Evolutionary conservation across 2,113 vertebrate species (phyloP).

Genomic region (Labeo rohita): DNA sequence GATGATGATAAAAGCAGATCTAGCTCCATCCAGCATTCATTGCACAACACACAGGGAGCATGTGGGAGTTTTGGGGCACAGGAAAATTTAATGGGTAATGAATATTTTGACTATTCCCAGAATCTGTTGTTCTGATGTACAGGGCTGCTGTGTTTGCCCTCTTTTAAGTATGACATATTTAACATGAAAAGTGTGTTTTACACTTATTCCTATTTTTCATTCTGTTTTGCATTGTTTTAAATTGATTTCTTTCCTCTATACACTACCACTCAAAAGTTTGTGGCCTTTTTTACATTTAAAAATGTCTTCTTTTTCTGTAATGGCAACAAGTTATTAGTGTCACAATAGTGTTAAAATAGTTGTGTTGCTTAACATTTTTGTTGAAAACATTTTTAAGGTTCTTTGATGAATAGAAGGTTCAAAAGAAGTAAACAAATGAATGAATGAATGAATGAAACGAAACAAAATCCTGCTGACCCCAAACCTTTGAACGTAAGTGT

Average conservation of each 20-base stretch:
- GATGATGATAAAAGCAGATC: conserved; percentile 42
- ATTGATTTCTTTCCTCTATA: not conserved
- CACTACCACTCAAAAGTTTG: not conserved
- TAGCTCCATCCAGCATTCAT: conserved; percentile 28
- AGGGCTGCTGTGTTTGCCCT: conserved; percentile 29
- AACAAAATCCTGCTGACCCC: not conserved
- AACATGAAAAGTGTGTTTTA: not conserved
- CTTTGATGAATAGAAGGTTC: not conserved
- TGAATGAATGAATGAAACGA: too few relatives aligned
- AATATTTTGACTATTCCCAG: conserved; percentile 51
- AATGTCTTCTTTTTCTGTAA: not conserved
- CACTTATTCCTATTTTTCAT: conserved; percentile 12
- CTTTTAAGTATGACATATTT: conserved; percentile 48
- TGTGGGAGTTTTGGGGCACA: conserved; percentile 35
- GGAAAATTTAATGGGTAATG: conserved; percentile 46
- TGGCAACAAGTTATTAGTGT: not conserved
- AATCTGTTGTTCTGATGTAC: conserved; percentile 43
- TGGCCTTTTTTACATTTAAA: not conserved
- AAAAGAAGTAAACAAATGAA: not conserved
- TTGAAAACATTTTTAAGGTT: not conserved
- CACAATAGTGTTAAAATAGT: not conserved
- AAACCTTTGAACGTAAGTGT: not conserved
- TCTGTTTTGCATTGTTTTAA: conserved; percentile 24
- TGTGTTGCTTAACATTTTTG: not conserved
- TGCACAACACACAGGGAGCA: conserved; percentile 42